Evolutionary conservation across 2,888 invertebrate species (phyloP).

Genomic region (Dendrolimus houi): DNA sequence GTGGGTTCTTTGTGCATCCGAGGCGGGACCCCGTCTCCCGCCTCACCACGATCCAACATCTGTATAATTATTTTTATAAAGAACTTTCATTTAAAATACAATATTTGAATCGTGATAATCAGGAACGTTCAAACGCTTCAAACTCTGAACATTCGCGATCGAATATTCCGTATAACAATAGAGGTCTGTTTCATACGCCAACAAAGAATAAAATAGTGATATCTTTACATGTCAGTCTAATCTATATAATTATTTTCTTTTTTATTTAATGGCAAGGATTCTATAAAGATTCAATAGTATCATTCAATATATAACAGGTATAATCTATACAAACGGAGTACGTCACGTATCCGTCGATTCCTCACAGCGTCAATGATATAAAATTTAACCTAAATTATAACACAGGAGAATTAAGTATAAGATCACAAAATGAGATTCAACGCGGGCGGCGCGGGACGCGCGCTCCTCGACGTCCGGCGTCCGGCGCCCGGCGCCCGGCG

Average conservation of each 20-base stretch:
- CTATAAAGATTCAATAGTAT: constrained; percentile 73
- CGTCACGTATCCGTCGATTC: constrained; percentile 65
- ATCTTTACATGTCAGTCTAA: constrained; percentile 76
- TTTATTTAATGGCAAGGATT: constrained; percentile 73
- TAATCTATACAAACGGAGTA: constrained; percentile 66
- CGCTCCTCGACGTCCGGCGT: constrained; percentile 8
- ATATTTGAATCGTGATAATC: constrained; percentile 51
- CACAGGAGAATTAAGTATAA: constrained; percentile 77
- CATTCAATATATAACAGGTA: constrained; percentile 71
- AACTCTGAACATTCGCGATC: constrained; percentile 43
- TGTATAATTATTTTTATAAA: constrained; percentile 44
- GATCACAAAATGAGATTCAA: constrained; percentile 77
- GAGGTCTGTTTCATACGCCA: constrained; percentile 67
- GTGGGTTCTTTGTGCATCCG: constrained; percentile 55
- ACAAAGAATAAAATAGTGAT: constrained; percentile 76
- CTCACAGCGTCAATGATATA: constrained; percentile 76
- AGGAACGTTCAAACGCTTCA: constrained; percentile 54
- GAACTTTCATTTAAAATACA: constrained; percentile 51
- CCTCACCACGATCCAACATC: constrained; percentile 45
- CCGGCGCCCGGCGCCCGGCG: constrained; percentile 44
- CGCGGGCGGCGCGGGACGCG: constrained; percentile 53
- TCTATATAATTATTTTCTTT: constrained; percentile 71
- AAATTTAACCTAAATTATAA: constrained; percentile 77
- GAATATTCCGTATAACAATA: constrained; percentile 60
- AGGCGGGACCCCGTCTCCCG: constrained; percentile 2